A percentile compares a stretch with the other conserved stretches of the same genome.
These are phyloP conservation scores for Pelosia muscerda DNA, from an alignment of 2,888 invertebrate genomes.

Conservation along the genomic window DNA sequence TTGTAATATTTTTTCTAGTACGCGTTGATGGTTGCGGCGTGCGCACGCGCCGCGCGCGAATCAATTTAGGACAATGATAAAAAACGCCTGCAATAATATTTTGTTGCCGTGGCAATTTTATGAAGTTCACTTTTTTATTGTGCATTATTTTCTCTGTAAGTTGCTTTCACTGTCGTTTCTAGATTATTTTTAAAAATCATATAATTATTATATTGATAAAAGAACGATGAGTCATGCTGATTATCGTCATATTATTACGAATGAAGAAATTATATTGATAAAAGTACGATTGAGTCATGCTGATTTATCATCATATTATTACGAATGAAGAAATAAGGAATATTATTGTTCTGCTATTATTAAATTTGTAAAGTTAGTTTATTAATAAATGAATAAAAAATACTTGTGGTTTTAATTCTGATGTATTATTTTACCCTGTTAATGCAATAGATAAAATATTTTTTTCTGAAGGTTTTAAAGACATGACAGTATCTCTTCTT, in stretches of 20 bases:
- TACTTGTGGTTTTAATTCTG: conserved; percentile 70
- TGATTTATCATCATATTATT: conserved; percentile 79
- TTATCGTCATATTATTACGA: conserved; percentile 82
- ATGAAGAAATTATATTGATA: conserved; percentile 86
- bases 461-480: too few species aligned
- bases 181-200: conserved; percentile 85
- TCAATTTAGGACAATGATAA: conserved; percentile 63
- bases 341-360: conserved; percentile 88
- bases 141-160: conserved; percentile 84
- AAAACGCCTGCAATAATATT: conserved; percentile 64
- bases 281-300: conserved; percentile 84
- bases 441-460: neutral
- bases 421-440: conserved; percentile 17
- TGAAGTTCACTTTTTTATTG: conserved; percentile 78
- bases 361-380: conserved; percentile 88
- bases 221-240: conserved; percentile 84
- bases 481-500: too few species aligned
- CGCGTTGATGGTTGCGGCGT: conserved; percentile 58
- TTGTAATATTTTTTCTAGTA: conserved; percentile 80
- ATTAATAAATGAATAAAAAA: conserved; percentile 87
- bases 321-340: conserved; percentile 87
- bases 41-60: conserved; percentile 41
- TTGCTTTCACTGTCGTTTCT: conserved; percentile 86
- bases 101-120: conserved; percentile 75
- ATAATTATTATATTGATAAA: conserved; percentile 86